A percentile compares a stretch with the other conserved stretches of the same genome.
Evolutionary conservation across 2,888 invertebrate genomes (phyloP).

Genomic region (Ditylenchus weischeri): DNA sequence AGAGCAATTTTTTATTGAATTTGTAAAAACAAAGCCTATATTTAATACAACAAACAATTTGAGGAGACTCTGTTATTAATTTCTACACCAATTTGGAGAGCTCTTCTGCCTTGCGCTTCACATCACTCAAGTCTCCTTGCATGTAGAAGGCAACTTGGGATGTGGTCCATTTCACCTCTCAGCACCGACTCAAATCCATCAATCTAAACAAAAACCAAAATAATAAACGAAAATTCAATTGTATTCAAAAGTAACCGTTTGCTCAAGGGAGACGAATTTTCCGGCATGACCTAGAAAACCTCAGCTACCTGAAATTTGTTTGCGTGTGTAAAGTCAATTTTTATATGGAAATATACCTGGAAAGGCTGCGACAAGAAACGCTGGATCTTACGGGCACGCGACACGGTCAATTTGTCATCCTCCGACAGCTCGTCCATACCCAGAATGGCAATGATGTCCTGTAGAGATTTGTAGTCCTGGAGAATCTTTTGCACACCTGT

Average conservation of each 20-base stretch:
- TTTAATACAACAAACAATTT: too few relatives aligned
- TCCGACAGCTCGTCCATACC: slow-evolving; percentile 95
- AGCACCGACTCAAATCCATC: slow-evolving; percentile 83
- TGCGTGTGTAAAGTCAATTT: slow-evolving; percentile 67
- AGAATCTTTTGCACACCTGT: slow-evolving; percentile 82
- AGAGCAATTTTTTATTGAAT: too few relatives aligned
- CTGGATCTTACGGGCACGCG: slow-evolving; percentile 95
- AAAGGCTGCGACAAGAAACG: slow-evolving; percentile 96
- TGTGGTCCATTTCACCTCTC: slow-evolving; percentile 69
- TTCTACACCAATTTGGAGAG: slow-evolving; percentile 62
- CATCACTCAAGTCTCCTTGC: slow-evolving; percentile 96
- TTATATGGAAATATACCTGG: slow-evolving; percentile 59
- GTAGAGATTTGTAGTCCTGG: slow-evolving; percentile 79
- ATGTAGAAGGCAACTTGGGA: slow-evolving; percentile 99
- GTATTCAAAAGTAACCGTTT: slow-evolving; percentile 65
- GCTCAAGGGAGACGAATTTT: slow-evolving; percentile 85
- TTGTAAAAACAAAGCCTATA: too few relatives aligned
- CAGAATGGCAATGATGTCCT: slow-evolving; percentile 83
- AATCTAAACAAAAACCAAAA: slow-evolving; percentile 62
- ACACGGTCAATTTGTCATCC: slow-evolving; percentile 93
- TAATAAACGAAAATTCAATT: too few relatives aligned
- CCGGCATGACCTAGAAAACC: slow-evolving; percentile 92
- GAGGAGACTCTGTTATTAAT: too few relatives aligned
- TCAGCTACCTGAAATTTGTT: slow-evolving; percentile 64
- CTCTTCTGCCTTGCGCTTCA: slow-evolving; percentile 78